Base-by-base conservation (phyloP, 2,888 invertebrate species). In the Cheilosia vernalis region DNA sequence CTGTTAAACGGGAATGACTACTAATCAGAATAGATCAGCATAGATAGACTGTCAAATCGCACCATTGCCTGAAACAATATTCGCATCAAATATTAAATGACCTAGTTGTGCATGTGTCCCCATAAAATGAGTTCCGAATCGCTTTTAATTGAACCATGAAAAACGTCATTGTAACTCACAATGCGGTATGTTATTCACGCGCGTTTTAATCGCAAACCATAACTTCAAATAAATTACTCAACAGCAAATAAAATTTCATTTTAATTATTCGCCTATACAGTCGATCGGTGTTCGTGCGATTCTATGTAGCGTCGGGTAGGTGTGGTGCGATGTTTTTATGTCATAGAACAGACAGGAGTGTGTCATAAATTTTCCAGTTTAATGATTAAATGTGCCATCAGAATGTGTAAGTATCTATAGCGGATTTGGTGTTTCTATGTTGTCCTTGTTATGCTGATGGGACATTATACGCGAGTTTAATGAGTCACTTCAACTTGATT, bases 251-350 rank as follows among this genome's bases (percentile, higher is more conserved):
- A 64, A 40, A 70, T 70, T 70, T 37, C 64, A 55, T 77, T 70
- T 77, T 77, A 72, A 82, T 76, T 69, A 67, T 64, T 51, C 58
- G 27, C 17, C 17, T 44, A 44, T 44, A 58, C 53, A 24, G n/a
- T 2, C 6, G 21, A 44, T 40, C 40, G 15, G 47, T 13, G 19
- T 2, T 55, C 10, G 10, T 30, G 15, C 6, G 37, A 10, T 30
- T 1, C 13, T 2, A n/a, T 47, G 21, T 17, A n/a, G 44, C 17
- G 4, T 4, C 13, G 21, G 17, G n/a, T 24, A 27, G 27, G 7
- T 55, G 27, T n/a, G 24, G 13, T 7, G 15, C n/a, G 30, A 17
- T 58, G 37, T 19, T 37, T 51, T 51, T 49, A 37, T 56, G 56
- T 33, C 24, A 30, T 44, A 44, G 55, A 21, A 15, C 44, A 55